These are phyloP conservation scores for Kradibia gibbosae DNA, from an alignment of 1,140 invertebrate genomes.

Conservation along the genomic window DNA sequence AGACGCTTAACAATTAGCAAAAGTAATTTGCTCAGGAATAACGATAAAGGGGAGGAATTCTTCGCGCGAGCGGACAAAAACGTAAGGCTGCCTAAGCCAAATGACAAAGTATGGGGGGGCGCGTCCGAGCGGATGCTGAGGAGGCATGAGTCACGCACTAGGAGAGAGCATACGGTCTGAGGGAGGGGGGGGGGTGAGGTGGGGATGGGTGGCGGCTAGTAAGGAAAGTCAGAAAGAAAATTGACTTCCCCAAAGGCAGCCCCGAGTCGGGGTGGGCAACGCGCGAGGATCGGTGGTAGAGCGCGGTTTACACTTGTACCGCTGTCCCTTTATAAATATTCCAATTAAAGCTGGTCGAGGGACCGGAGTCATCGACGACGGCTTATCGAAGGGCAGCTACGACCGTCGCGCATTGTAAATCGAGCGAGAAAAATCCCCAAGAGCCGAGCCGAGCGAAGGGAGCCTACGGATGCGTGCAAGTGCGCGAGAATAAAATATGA, in stretches of 20 bases:
- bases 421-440: slow-evolving; percentile 43
- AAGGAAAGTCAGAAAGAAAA: background rate
- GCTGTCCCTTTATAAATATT: slow-evolving; percentile 46
- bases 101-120: background rate
- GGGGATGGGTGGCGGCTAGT: too few relatives aligned
- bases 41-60: too few relatives aligned
- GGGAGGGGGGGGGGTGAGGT: too few relatives aligned
- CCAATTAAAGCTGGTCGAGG: slow-evolving; percentile 37
- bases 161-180: background rate
- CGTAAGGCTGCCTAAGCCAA: too few relatives aligned
- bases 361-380: background rate
- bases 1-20: too few relatives aligned
- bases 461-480: slow-evolving; percentile 3
- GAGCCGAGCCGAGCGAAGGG: background rate
- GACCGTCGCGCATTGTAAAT: slow-evolving; percentile 31
- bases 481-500: slow-evolving; percentile 9
- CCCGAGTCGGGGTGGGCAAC: background rate
- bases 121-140: background rate
- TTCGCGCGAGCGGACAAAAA: too few relatives aligned
- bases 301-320: slow-evolving; percentile 5
- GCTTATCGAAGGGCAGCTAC: background rate
- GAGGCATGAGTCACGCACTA: background rate
- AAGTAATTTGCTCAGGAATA: too few relatives aligned
- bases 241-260: background rate
- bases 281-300: background rate